Evolutionary conservation across 2,797 vertebrate species (phyloP).

Genomic region (Harpagifer antarcticus): DNA sequence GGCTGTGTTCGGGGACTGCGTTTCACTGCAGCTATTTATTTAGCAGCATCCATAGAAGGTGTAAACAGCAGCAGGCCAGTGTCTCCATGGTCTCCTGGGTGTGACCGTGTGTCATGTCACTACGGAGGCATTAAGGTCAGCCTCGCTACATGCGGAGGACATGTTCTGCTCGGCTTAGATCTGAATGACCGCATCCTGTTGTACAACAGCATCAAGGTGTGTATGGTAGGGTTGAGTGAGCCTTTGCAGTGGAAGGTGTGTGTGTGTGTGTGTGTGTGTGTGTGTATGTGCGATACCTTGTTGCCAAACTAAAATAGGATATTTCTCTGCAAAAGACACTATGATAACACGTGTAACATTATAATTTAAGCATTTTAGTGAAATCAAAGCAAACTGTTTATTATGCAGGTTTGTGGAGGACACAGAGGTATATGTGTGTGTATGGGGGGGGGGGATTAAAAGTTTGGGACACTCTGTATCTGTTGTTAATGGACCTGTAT

Average conservation of each 20-base stretch:
- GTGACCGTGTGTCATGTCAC: slow-evolving; percentile 55
- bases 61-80: slow-evolving; percentile 54
- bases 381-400: neutral
- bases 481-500: slow-evolving; percentile 93
- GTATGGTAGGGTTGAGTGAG: slow-evolving; percentile 25
- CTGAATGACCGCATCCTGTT: slow-evolving; percentile 66
- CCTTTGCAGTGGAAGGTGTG: slow-evolving; percentile 22
- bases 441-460: slow-evolving; percentile 16
- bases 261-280: slow-evolving; percentile 2
- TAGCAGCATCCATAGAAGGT: slow-evolving; percentile 39
- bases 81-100: slow-evolving; percentile 52
- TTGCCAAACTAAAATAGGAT: too few relatives aligned
- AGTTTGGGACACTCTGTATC: slow-evolving; percentile 67
- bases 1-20: slow-evolving; percentile 25
- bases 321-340: neutral
- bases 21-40: slow-evolving; percentile 51
- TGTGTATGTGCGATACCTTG: neutral
- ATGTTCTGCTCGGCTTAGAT: slow-evolving; percentile 67
- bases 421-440: neutral
- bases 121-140: slow-evolving; percentile 58
- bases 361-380: neutral
- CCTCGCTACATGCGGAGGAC: slow-evolving; percentile 35
- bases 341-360: neutral
- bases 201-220: slow-evolving; percentile 55
- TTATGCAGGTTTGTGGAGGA: slow-evolving; percentile 1